A percentile compares a stretch with the other conserved stretches of the same genome.
phyloP scores from a whole-genome alignment of 2,888 invertebrate genomes.

The Aelia acuminata region DNA sequence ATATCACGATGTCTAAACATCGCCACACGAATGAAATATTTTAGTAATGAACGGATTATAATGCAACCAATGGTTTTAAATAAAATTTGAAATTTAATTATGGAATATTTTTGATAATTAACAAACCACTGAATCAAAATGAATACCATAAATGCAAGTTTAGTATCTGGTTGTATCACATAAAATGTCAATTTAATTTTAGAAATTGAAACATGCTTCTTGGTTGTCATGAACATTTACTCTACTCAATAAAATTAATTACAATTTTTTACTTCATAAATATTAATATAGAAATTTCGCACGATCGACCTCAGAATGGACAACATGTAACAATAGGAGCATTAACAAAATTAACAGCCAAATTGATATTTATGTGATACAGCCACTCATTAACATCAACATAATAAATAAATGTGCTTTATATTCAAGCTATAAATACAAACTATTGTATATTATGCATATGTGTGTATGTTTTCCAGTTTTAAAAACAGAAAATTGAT shows the following conservation, averaged over 20 bases:
- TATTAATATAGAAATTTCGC: not conserved
- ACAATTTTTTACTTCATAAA: no score
- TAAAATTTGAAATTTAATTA: no score
- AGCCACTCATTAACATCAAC: not conserved
- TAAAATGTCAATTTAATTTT: not conserved
- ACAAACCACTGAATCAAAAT: not conserved
- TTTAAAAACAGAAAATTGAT: slow-evolving; percentile 14
- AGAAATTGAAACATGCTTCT: no score
- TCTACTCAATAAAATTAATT: no score
- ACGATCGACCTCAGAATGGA: not conserved
- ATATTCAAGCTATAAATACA: not conserved
- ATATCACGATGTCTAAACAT: no score
- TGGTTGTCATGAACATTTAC: no score
- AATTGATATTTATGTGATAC: not conserved
- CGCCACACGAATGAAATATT: no score
- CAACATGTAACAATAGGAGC: not conserved
- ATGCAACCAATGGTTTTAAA: no score
- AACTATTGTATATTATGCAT: slow-evolving; percentile 3
- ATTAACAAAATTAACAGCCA: not conserved
- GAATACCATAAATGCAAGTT: not conserved
- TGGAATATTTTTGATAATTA: no score
- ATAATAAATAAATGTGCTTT: not conserved
- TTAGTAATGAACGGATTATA: no score
- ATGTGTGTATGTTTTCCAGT: not conserved
- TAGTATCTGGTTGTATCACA: not conserved